Evolutionary conservation across 2,113 vertebrate species (phyloP), one percentile per base, ranked within the genome.

Genomic region (Lycocorax pyrrhopterus): DNA sequence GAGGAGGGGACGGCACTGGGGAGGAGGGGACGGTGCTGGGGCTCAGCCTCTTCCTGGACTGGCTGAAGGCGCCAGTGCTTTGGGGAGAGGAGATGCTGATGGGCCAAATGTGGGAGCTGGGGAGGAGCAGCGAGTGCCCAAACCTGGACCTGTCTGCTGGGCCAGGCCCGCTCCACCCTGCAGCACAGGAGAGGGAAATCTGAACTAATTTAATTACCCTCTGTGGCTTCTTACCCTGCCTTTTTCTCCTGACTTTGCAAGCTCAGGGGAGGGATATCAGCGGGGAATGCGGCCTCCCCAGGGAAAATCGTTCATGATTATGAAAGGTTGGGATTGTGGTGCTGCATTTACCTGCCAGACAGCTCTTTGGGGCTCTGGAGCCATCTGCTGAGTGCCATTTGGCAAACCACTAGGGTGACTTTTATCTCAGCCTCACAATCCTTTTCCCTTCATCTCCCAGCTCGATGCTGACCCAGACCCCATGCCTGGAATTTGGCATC

Each of bases 391-490:
- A 51, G 60, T 51, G 27, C 79, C 89, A 43, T 93, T 93, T 95
- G 90, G 67, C 85, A 85, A 80, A 26, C 4, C 30, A 62, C 56
- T 35, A 49, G 52, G 7, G 29, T 51, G 68, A 35, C 91, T 89
- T 84, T 67, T 71, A 55, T 77, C 79, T 88, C 64, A 11, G 58
- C 44, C 74, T 60, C 20, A 44, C 37, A 67, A 33, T 26, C 35
- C 39, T 82, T 89, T 66, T 49, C 77, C 58, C 91, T 89, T 94
- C 69, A 84, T 91, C 52, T 90, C 63, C 60, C 60, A 60, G 64
- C 30, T 41, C 37, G 46, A 5, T 10, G 26, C 59, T 63, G 66
- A 37, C 59, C 84, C 52, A 59, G 89, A 92, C 43, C 76, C 64
- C 72, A 16, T 1, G 32, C n/a, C 51, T 71, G 81, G 55, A 84